Evolutionary conservation across 2,113 vertebrate genomes (phyloP).

Genomic region (Trogon surrucura): DNA sequence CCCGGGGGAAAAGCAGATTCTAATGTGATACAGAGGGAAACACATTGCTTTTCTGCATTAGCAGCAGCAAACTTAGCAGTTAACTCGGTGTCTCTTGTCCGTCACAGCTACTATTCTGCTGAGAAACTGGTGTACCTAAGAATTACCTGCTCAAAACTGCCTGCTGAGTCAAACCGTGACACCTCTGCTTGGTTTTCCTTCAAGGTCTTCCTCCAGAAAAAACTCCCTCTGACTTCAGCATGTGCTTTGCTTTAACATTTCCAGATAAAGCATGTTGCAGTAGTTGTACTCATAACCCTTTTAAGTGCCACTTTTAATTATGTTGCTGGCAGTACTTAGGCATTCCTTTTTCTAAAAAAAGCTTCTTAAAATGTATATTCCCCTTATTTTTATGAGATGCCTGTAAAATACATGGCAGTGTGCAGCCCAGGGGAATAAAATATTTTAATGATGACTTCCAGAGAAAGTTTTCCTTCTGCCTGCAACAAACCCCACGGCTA

Average conservation of each 20-base stretch:
- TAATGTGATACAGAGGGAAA: background rate
- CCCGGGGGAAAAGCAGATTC: background rate
- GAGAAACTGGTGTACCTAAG: background rate
- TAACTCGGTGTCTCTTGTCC: background rate
- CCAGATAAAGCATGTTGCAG: conserved; percentile 28
- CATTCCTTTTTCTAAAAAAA: background rate
- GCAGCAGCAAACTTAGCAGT: background rate
- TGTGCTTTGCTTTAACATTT: conserved; percentile 41
- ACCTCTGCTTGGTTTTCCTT: background rate
- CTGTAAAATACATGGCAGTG: background rate
- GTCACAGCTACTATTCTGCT: background rate
- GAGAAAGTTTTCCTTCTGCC: background rate
- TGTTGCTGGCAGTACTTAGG: background rate
- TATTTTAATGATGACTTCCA: conserved; percentile 14
- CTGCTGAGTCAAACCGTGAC: background rate
- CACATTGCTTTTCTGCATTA: background rate
- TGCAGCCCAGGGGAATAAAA: background rate
- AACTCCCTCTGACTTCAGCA: conserved; percentile 14
- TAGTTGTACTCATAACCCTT: conserved; percentile 6
- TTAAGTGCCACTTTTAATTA: conserved; percentile 31
- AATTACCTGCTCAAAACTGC: background rate
- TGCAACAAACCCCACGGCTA: background rate
- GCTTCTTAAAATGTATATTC: background rate
- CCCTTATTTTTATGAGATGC: conserved; percentile 3
- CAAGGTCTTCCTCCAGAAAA: background rate